Conservation (phyloP, 2,797 vertebrate species). For the Fistularia tabacaria region DNA sequence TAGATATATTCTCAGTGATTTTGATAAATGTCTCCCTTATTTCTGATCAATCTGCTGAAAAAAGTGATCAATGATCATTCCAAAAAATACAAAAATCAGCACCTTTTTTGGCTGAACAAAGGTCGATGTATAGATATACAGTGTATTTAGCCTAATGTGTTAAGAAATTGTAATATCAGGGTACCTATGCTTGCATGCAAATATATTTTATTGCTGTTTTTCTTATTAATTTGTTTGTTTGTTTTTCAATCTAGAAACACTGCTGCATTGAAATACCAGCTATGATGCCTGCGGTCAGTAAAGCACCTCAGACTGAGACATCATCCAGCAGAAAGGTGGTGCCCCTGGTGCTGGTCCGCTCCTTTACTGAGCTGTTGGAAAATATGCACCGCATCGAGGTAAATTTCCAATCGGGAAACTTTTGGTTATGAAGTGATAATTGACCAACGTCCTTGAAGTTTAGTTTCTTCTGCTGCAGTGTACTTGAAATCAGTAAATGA, state of each 20-base stretch:
- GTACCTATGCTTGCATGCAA: no score
- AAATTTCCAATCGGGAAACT: slow-evolving; percentile 16
- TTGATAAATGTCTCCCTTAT: no score
- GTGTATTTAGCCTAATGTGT: no score
- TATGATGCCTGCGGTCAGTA: slow-evolving; percentile 46
- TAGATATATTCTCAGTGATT: no score
- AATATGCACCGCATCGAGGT: slow-evolving; percentile 90
- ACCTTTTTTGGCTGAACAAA: no score
- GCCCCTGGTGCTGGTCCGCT: slow-evolving; percentile 79
- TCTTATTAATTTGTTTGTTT: background rate
- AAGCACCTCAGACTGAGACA: slow-evolving; percentile 14
- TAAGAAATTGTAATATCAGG: no score
- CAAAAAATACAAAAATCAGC: no score
- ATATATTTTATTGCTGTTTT: no score
- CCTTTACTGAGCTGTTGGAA: slow-evolving; percentile 83
- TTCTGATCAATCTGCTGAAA: no score
- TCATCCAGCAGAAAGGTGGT: slow-evolving; percentile 56
- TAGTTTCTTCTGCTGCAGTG: background rate
- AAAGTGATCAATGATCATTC: no score
- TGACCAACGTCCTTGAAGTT: background rate
- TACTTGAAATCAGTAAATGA: slow-evolving; percentile 7
- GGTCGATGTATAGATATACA: no score
- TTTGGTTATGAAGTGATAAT: background rate
- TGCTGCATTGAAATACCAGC: slow-evolving; percentile 70
- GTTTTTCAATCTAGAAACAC: slow-evolving; percentile 76